Evolutionary conservation across 1,140 invertebrate species (phyloP).

Genomic region (Chlorops oryzae): DNA sequence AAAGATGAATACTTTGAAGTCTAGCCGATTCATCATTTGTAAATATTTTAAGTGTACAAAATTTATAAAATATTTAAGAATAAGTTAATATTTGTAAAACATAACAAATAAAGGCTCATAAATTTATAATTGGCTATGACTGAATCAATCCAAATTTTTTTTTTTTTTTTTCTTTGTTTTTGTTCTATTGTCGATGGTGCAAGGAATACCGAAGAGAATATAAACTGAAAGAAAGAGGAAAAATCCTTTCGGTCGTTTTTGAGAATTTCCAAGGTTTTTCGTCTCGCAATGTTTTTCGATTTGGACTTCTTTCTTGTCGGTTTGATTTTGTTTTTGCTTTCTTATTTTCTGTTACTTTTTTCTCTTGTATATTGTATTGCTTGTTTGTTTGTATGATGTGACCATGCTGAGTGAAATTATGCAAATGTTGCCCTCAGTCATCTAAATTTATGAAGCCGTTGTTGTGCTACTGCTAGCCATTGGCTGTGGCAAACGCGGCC

Average conservation of each 20-base stretch:
- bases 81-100: slow-evolving; percentile 19
- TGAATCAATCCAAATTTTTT: slow-evolving; percentile 8
- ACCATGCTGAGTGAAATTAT: background rate
- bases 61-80: slow-evolving; percentile 16
- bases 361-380: background rate
- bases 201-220: no score
- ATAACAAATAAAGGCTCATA: slow-evolving; percentile 15
- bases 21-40: background rate
- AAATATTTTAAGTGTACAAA: no score
- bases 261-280: no score
- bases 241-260: no score
- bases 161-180: slow-evolving; percentile 6
- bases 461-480: slow-evolving; percentile 20
- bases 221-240: no score
- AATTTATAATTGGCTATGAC: slow-evolving; percentile 12
- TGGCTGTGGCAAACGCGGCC: slow-evolving; percentile 52
- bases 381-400: background rate
- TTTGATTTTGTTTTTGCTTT: slow-evolving; percentile 4
- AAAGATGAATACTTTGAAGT: background rate
- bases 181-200: background rate
- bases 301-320: background rate
- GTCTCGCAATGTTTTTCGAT: slow-evolving; percentile 3
- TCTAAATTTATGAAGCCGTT: slow-evolving; percentile 6
- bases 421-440: no score
- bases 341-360: background rate